Conservation (phyloP, 1,140 invertebrate species). For the Cryptotermes secundus region DNA sequence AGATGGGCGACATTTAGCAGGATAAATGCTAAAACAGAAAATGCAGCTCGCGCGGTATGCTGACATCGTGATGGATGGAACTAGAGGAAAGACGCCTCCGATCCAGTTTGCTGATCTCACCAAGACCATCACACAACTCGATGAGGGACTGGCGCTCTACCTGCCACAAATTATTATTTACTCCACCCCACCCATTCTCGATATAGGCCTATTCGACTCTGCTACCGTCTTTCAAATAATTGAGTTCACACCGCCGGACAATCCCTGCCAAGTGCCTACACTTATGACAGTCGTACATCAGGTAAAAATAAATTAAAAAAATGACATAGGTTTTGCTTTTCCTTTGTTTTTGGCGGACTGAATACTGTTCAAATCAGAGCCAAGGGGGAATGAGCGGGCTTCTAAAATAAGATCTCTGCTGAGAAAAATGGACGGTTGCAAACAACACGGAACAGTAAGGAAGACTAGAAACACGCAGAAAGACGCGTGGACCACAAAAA, state of each 20-base stretch:
- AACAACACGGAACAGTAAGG: neutral
- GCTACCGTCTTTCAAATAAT: neutral
- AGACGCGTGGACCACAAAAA: neutral
- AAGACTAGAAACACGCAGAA: neutral
- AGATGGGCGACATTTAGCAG: too few relatives aligned
- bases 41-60: too few relatives aligned
- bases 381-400: neutral
- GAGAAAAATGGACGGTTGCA: conserved; percentile 3
- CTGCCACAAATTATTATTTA: neutral
- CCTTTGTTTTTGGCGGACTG: conserved; percentile 24
- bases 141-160: neutral
- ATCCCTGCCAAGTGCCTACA: conserved; percentile 5
- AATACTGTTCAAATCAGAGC: conserved; percentile 25
- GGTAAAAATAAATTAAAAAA: conserved; percentile 17
- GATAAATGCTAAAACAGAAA: too few relatives aligned
- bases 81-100: too few relatives aligned
- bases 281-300: neutral
- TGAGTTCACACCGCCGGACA: neutral
- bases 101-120: too few relatives aligned
- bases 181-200: neutral
- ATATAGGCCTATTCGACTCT: neutral
- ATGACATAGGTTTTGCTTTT: conserved; percentile 18
- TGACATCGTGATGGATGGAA: too few relatives aligned
- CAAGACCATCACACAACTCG: too few relatives aligned
- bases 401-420: conserved; percentile 17